A percentile compares a stretch with the other conserved stretches of the same genome.
These are phyloP conservation scores for Alsophila aescularia DNA, from an alignment of 2,888 invertebrate genomes.

Conservation along the genomic window DNA sequence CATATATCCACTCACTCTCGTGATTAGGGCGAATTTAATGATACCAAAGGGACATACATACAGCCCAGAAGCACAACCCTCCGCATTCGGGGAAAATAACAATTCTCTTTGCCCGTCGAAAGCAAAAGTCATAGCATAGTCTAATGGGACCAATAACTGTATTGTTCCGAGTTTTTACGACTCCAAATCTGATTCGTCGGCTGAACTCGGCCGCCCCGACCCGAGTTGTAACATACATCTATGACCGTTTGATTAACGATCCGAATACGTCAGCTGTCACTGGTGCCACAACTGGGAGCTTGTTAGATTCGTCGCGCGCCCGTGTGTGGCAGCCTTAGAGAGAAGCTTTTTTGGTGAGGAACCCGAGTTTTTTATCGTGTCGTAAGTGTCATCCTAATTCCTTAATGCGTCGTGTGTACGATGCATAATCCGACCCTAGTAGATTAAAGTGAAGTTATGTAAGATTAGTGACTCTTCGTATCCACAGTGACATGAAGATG, in stretches of 20 bases:
- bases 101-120: background rate
- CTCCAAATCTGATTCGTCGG: constrained; percentile 33
- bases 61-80: no score
- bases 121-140: constrained; percentile 17
- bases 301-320: constrained; percentile 77
- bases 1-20: no score
- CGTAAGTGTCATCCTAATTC: constrained; percentile 64
- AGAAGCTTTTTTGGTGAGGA: constrained; percentile 70
- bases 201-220: constrained; percentile 39
- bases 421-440: constrained; percentile 39
- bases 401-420: constrained; percentile 55
- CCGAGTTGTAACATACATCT: constrained; percentile 64
- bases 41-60: no score
- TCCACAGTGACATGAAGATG: no score
- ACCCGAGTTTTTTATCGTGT: constrained; percentile 66
- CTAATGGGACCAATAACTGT: constrained; percentile 35
- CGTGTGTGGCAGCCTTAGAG: constrained; percentile 68
- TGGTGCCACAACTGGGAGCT: constrained; percentile 80
- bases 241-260: constrained; percentile 77
- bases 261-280: constrained; percentile 80
- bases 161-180: constrained; percentile 42
- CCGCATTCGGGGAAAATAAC: no score
- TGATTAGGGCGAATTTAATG: no score
- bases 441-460: constrained; percentile 27
- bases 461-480: no score